A percentile compares a stretch with the other conserved stretches of the same genome.
Conservation (phyloP, 1,140 invertebrate species). For the Cherax destructor region DNA sequence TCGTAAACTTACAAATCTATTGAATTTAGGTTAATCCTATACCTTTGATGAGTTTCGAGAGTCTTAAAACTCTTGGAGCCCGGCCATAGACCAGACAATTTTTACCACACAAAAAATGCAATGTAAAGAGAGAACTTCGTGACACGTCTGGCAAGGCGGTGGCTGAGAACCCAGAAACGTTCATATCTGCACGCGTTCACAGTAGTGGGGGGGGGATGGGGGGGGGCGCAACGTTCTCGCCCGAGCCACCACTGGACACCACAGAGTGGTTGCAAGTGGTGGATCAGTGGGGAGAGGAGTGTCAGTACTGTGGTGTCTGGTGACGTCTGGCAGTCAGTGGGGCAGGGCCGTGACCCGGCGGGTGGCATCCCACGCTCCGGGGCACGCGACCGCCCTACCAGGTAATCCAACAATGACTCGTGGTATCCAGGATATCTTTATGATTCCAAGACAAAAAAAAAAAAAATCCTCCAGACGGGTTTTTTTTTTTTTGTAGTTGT, state of each 20-base stretch:
- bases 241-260: background rate
- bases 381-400: background rate
- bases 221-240: no score
- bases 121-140: no score
- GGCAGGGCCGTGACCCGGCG: constrained; percentile 56
- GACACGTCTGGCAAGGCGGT: no score
- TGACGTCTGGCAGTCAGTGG: constrained; percentile 46
- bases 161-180: no score
- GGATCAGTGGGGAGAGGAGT: background rate
- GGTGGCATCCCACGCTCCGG: constrained; percentile 53
- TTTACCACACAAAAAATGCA: no score
- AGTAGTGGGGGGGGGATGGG: no score
- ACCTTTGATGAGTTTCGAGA: no score
- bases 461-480: background rate
- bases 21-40: no score
- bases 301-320: constrained; percentile 14
- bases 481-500: background rate
- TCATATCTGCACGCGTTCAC: no score
- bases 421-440: background rate
- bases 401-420: background rate
- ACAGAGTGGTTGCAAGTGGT: background rate
- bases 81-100: no score
- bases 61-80: no score
- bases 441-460: background rate
- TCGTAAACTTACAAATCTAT: no score